Evolutionary conservation across 1,140 invertebrate species (phyloP), one percentile per base, ranked within the genome.

Genomic region (Heliothis virescens): DNA sequence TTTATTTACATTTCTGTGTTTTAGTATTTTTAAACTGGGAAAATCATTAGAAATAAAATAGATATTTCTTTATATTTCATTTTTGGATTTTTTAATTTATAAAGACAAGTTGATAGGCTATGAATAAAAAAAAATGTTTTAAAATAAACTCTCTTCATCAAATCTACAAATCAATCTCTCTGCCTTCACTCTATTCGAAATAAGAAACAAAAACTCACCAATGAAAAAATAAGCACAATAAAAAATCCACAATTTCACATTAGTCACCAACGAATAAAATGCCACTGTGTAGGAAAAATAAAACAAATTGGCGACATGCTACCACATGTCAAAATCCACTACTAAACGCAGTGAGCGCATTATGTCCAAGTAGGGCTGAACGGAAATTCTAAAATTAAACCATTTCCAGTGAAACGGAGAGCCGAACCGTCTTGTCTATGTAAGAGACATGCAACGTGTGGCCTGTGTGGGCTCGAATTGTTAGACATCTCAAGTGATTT

Each of bases 311-410:
- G 73, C 67, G 76, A 79, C 62, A 81, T 79, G 83, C 82, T 77
- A 83, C 81, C 74, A 73, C 80, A 81, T 85, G 90, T 88, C 86
- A 90, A 89, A 86, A 82, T 83, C 79, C 80, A 86, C 65, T 74
- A 65, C 63, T 75, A 83, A 83, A 83, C 84, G 82, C 83, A 91
- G 87, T 90, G 87, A 90, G 87, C 88, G 83, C 89, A 92, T 92
- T 93, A 90, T 85, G 67, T 89, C 90, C 86, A 93, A 90, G 86
- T 91, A 92, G 86, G 90, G 87, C 85, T 88, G 88, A 91, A 93
- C 91, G 91, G 91, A 92, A 88, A 93, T 94, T 94, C 93, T 94
- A 94, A 93, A 91, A 91, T 92, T 94, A 94, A 90, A 89, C 83
- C 82, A 87, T 89, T 93, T 93, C 90, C 85, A 91, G 83, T 86